Base-by-base conservation (phyloP, 1,140 invertebrate species). In the Conus betulinus region DNA sequence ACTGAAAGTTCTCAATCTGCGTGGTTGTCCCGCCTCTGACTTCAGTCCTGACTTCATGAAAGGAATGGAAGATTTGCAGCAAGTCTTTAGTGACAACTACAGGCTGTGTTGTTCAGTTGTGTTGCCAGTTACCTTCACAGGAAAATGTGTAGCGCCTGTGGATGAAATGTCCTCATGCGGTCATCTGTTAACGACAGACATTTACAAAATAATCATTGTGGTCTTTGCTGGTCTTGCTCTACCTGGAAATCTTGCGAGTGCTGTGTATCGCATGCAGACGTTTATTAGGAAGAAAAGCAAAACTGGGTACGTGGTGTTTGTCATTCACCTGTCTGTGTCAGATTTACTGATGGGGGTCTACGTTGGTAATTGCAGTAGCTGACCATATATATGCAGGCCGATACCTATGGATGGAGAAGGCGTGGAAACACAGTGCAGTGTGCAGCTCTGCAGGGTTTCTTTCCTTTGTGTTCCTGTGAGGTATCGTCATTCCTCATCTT, bases 321-420 rank as follows among this genome's bases (percentile, higher is more conserved):
- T 92, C 53, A 84, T 90, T 11, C 92, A 93, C 87, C 86, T 93
- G n/a, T 88, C 88, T 25, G 15, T 92, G n/a, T 91, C 92, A 27
- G 93, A 93, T 83, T 89, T 93, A 51, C 67, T 92, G 55, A 93
- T 93, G 93, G 93, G 93, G 10, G 57, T 93, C 10, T 93, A 93
- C 83, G 76, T 53, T 91, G 5, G 90, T 93, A 13, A 92, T 93
- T 55, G 92, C 89, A 11, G 63, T 89, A 17, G 91, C 90, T 5
- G 93, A 93, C 74, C 74, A 78, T 20, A 63, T 83, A 13, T 93
- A 91, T 67, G 78, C 89, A 57, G 92, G 92, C 25, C 27, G 60
- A 15, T 93, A 93, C 82, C 84, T 89, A 20, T 89, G 87, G 51
- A 71, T 91, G 63, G 92, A 90, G 23, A 55, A 74, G 5, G 17